phyloP scores from a whole-genome alignment of 2,797 vertebrate genomes.

The Glyptemys insculpta region DNA sequence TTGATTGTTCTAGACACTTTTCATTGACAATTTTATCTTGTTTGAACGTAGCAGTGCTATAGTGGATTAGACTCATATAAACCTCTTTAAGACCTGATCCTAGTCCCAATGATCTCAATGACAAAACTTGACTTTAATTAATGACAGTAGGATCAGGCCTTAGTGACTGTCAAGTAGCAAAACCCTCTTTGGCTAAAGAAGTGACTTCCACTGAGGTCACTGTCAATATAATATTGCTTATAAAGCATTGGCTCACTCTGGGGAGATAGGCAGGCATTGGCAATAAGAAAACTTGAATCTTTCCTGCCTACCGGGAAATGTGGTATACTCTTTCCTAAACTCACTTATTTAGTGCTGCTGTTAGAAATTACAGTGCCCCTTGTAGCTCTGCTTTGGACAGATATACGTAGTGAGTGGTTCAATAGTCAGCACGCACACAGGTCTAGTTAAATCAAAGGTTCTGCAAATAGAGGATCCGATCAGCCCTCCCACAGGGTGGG shows the following conservation, averaged over 20 bases:
- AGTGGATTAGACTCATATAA: slow-evolving; percentile 12
- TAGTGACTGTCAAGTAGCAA: not conserved
- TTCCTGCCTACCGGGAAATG: not conserved
- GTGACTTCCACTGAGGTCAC: slow-evolving; percentile 26
- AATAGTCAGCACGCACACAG: not conserved
- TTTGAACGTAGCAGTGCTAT: not conserved
- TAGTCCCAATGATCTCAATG: slow-evolving; percentile 43
- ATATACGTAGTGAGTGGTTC: not conserved
- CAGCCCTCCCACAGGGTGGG: rapidly evolving
- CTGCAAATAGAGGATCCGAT: not conserved
- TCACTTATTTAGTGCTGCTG: not conserved
- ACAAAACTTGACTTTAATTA: slow-evolving; percentile 60
- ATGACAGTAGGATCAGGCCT: slow-evolving; percentile 26
- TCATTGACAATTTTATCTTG: not conserved
- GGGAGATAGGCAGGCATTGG: not conserved
- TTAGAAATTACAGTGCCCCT: not conserved
- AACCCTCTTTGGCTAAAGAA: slow-evolving; percentile 55
- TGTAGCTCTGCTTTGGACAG: not conserved
- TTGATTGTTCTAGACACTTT: slow-evolving; percentile 3
- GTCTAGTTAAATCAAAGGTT: slow-evolving; percentile 11
- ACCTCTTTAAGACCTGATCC: slow-evolving; percentile 20
- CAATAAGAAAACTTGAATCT: slow-evolving; percentile 29
- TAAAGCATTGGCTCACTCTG: slow-evolving; percentile 38
- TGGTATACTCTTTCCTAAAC: not conserved
- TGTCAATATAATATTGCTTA: slow-evolving; percentile 61